Conservation (phyloP, 2,113 vertebrate genomes). For the Pyrgilauda ruficollis region DNA sequence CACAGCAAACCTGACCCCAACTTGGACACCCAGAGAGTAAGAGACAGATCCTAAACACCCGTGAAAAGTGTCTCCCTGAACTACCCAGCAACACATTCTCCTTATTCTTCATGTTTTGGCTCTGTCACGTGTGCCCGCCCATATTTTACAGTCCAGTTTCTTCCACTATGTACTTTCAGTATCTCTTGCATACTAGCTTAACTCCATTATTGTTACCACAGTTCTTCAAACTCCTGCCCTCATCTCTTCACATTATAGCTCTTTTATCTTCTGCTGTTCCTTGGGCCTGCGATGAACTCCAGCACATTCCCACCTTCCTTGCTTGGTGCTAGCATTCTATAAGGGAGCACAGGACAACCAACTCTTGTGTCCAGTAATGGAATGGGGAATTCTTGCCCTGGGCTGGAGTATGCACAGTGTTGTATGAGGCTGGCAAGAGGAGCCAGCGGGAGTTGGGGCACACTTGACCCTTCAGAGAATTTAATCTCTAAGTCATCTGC, state of each 20-base stretch:
- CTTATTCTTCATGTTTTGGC: background rate
- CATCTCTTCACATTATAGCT: background rate
- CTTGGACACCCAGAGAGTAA: background rate
- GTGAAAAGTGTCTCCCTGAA: background rate
- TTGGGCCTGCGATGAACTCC: background rate
- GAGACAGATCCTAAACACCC: background rate
- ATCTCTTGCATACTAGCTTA: background rate
- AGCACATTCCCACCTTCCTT: background rate
- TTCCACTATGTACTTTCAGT: background rate
- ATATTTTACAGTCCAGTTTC: background rate
- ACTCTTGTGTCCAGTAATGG: accelerated
- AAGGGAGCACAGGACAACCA: background rate
- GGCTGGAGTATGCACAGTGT: background rate
- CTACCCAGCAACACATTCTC: background rate
- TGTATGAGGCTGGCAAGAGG: background rate
- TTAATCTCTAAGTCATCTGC: background rate
- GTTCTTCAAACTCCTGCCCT: background rate
- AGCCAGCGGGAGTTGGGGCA: accelerated
- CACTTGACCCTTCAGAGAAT: background rate
- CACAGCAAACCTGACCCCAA: background rate
- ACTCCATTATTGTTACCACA: background rate
- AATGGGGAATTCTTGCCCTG: background rate
- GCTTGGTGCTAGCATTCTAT: background rate
- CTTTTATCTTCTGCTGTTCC: background rate
- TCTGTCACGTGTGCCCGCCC: background rate